Base-by-base conservation (phyloP, 35 echinoderm and acorn worm genomes). In the Anneissia japonica region DNA sequence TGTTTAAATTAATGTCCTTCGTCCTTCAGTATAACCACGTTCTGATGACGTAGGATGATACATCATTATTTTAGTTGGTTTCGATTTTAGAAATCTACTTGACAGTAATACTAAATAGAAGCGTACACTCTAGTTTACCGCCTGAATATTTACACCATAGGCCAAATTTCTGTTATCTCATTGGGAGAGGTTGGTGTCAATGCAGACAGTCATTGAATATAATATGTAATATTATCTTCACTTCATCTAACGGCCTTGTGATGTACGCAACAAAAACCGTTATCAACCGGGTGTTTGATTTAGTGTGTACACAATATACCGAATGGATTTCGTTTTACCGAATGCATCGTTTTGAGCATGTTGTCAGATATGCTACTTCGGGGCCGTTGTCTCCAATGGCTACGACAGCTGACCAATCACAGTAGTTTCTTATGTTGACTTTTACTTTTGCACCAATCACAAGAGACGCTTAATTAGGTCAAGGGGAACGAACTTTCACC, bases 401-500 rank as follows among this genome's bases (percentile, higher is more conserved):
- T 64, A 64, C 51, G 51, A 16, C 51, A 64, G 51, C 51, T 64
- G 51, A 12, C 51, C 51, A 64, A 64, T 64, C 51, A 64, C 10
- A 64, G 51, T 64, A 64, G 51, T 64, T 64, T 64, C 2, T 64
- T 64, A 23, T 64, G 19, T 64, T 64, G 51, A 64, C 51, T 64
- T 64, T 64, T 64, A 64, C 51, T 64, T 64, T 64, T 64, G 51
- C 51, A 23, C 51, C 51, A 64, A 64, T 64, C 51, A 64, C 19
- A 23, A 23, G 51, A 64, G 51, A 64, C 51, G 51, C 26, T 64
- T 64, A 64, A 64, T 64, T 64, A 64, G 51, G 51, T 64, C 51
- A 64, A 64, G 51, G 51, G 51, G 51, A 64, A 64, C 51, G 51
- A 64, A 64, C 51, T 64, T 64, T 64, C 51, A 64, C 51, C 51